Percentiles rank a stretch among this genome's conserved stretches.
Evolutionary conservation across 2,888 invertebrate species (phyloP).

Genomic region (Terebella lapidaria): DNA sequence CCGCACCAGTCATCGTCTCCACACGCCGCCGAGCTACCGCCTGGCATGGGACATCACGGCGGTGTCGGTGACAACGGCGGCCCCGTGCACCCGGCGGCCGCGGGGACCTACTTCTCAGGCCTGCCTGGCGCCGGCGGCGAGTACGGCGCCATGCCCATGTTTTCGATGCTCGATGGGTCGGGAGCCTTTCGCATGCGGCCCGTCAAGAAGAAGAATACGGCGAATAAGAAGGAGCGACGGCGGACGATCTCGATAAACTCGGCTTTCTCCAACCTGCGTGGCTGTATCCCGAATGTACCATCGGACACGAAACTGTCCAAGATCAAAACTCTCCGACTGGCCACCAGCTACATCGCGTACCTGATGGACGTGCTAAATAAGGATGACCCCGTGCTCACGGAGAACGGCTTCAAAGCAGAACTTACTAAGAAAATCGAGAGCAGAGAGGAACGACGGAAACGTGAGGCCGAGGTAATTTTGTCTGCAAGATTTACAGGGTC

Average conservation of each 20-base stretch:
- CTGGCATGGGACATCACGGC: background rate
- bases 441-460: constrained; percentile 28
- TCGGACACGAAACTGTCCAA: constrained; percentile 89
- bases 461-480: constrained; percentile 21
- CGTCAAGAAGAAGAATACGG: constrained; percentile 2
- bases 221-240: constrained; percentile 76
- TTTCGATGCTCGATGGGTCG: background rate
- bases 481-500: too few species aligned
- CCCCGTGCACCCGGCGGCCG: background rate
- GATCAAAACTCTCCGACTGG: constrained; percentile 89
- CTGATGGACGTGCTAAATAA: constrained; percentile 81
- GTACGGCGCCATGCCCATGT: background rate
- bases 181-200: background rate
- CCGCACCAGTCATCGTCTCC: background rate
- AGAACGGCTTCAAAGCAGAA: constrained; percentile 73
- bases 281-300: constrained; percentile 94
- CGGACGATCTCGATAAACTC: constrained; percentile 92
- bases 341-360: constrained; percentile 68
- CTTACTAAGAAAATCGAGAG: constrained; percentile 57
- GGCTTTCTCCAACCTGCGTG: constrained; percentile 84
- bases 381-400: constrained; percentile 67
- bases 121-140: background rate
- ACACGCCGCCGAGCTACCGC: background rate
- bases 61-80: background rate
- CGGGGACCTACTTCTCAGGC: background rate